These are phyloP conservation scores for Anastatus disparis DNA, from an alignment of 1,140 invertebrate genomes.

Conservation along the genomic window DNA sequence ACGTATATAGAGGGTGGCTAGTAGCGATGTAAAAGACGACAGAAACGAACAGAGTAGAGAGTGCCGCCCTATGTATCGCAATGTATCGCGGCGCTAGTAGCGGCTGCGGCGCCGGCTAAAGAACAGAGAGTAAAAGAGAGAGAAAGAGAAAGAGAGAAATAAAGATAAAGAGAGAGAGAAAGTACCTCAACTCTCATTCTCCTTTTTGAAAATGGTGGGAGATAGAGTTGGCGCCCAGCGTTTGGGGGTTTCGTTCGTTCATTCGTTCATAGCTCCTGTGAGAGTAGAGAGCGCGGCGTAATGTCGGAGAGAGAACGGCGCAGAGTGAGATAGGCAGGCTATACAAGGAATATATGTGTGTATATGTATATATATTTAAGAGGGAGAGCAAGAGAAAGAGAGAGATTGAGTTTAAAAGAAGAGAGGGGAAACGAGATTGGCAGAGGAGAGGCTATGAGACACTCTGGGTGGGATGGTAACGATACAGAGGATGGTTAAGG, in stretches of 20 bases:
- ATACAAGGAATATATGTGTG: no score
- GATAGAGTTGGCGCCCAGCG: neutral
- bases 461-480: constrained; percentile 15
- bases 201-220: no score
- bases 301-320: neutral
- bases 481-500: constrained; percentile 26
- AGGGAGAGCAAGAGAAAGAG: constrained; percentile 3
- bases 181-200: no score
- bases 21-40: no score
- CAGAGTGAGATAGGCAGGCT: neutral
- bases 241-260: constrained; percentile 51
- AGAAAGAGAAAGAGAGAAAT: neutral
- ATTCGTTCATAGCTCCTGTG: constrained; percentile 44
- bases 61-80: constrained; percentile 61
- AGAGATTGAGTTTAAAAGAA: neutral
- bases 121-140: constrained; percentile 17
- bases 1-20: no score
- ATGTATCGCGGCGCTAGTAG: constrained; percentile 62
- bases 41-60: constrained; percentile 43
- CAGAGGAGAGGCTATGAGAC: constrained; percentile 37
- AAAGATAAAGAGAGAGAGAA: constrained; percentile 22
- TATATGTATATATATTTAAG: no score
- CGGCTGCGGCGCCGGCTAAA: constrained; percentile 45
- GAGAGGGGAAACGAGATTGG: neutral
- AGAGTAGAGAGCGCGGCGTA: neutral